These are phyloP conservation scores for Temnothorax curvispinosus DNA, from an alignment of 1,140 invertebrate genomes.

Conservation along the genomic window DNA sequence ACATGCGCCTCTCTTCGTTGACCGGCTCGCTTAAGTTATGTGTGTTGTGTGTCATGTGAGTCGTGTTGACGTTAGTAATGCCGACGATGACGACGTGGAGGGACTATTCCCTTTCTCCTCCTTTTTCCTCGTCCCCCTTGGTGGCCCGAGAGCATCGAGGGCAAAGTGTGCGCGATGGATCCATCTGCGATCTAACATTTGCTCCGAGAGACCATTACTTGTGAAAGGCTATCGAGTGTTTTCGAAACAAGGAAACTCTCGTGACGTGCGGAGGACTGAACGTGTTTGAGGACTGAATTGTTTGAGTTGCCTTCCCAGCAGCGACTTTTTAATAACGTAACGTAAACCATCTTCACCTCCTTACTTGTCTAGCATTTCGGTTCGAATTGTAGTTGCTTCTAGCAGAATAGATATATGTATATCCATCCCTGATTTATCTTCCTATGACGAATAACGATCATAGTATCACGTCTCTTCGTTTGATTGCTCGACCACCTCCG, in stretches of 20 bases:
- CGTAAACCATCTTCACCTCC: background rate
- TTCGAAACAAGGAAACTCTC: background rate
- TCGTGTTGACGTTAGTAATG: constrained; percentile 8
- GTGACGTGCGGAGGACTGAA: constrained; percentile 15
- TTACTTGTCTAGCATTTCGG: constrained; percentile 12
- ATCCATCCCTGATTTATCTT: background rate
- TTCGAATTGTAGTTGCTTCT: background rate
- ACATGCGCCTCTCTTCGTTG: constrained; percentile 41
- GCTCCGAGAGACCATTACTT: background rate
- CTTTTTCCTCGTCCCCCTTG: background rate
- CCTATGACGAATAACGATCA: background rate
- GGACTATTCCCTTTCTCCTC: background rate
- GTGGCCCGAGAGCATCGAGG: background rate
- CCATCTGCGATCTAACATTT: background rate
- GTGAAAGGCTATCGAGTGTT: constrained; percentile 8
- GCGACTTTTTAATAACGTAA: background rate
- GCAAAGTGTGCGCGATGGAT: constrained; percentile 21
- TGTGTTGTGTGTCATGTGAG: constrained; percentile 14
- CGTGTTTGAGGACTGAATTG: background rate
- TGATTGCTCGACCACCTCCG: background rate
- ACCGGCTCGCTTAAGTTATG: constrained; percentile 24
- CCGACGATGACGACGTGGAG: constrained; percentile 12
- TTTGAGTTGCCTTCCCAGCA: background rate
- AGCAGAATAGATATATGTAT: background rate
- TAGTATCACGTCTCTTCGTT: background rate